A percentile compares a stretch with the other conserved stretches of the same genome.
Evolutionary conservation across 2,797 vertebrate species (phyloP).

Genomic region (Chloroceryle amazona): DNA sequence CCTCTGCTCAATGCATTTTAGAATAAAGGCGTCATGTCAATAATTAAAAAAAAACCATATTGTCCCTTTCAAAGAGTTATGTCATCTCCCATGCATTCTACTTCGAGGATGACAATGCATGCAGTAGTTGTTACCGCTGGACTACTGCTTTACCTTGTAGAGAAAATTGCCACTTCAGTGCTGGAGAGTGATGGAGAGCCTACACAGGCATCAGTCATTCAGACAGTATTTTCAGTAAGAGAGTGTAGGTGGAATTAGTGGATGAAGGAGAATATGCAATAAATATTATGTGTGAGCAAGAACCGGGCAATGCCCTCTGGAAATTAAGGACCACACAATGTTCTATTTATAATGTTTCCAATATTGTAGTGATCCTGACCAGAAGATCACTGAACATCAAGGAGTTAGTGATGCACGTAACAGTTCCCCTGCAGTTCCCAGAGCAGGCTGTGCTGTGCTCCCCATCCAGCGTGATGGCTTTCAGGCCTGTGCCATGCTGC

Average conservation of each 20-base stretch:
- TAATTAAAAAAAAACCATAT: conserved; percentile 45
- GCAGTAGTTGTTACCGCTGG: neutral
- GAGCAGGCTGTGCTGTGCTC: neutral
- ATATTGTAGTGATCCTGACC: neutral
- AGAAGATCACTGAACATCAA: neutral
- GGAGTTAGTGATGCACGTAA: neutral
- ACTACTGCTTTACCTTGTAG: neutral
- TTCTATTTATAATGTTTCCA: neutral
- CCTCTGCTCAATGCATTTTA: neutral
- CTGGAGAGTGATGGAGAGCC: conserved; percentile 9
- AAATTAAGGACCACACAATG: neutral
- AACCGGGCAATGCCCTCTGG: neutral
- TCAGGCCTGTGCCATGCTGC: neutral
- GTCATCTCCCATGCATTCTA: conserved; percentile 24
- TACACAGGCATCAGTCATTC: conserved; percentile 29
- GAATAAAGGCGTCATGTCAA: neutral
- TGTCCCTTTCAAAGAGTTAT: conserved; percentile 2
- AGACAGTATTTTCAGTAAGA: conserved; percentile 15
- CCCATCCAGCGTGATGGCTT: neutral
- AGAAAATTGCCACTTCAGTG: conserved; percentile 13
- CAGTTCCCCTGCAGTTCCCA: neutral
- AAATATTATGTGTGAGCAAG: neutral
- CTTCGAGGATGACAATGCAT: conserved; percentile 41
- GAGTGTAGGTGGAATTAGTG: conserved; percentile 26
- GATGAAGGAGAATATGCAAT: neutral